Percentiles rank a stretch among this genome's conserved stretches.
These are phyloP conservation scores for Hyperoplus lanceolatus DNA, from an alignment of 2,797 vertebrate genomes.

Conservation along the genomic window DNA sequence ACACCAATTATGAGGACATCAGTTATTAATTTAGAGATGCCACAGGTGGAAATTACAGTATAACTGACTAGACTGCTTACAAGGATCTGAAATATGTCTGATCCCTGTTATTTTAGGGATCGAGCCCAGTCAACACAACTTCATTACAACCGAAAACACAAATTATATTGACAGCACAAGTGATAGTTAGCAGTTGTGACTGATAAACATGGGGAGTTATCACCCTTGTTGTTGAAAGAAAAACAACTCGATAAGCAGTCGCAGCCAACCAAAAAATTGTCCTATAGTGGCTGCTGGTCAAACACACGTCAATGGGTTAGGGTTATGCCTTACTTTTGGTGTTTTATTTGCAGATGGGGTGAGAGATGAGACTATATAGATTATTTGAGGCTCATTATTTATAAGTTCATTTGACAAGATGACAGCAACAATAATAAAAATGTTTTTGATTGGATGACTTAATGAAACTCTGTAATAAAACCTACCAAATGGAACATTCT, in stretches of 20 bases:
- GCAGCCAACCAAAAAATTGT: neutral
- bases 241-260: constrained; percentile 7
- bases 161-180: constrained; percentile 44
- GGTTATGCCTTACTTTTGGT: neutral
- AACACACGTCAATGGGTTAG: neutral
- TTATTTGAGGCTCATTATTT: neutral
- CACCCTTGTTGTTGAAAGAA: constrained; percentile 17
- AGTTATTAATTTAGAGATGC: constrained; percentile 61
- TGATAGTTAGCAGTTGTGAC: constrained; percentile 34
- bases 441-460: neutral
- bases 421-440: neutral
- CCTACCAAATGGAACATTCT: neutral
- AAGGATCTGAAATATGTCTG: constrained; percentile 26
- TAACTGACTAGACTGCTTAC: constrained; percentile 48
- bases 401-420: neutral
- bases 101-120: constrained; percentile 60
- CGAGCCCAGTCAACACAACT: constrained; percentile 45
- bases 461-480: neutral
- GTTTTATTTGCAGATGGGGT: neutral
- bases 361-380: neutral
- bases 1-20: constrained; percentile 67
- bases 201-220: constrained; percentile 29
- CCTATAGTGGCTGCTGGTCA: neutral
- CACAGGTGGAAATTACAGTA: constrained; percentile 58
- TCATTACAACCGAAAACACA: constrained; percentile 54